Base-by-base conservation (phyloP, 2,797 vertebrate genomes). In the Poecilia picta region DNA sequence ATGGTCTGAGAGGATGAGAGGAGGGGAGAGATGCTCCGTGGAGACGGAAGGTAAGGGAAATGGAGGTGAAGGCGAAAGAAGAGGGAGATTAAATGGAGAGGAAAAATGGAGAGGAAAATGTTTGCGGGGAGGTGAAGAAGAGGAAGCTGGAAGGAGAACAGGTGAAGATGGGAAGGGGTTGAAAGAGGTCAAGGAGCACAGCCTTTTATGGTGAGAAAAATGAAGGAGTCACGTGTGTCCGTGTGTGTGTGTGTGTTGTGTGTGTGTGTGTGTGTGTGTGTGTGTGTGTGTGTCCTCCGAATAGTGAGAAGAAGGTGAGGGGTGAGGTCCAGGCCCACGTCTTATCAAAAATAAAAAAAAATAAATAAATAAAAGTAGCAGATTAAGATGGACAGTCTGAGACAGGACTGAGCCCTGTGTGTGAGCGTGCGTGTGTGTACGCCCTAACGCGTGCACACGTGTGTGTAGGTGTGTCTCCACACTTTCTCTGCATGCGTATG, bases 291-390 rank as follows among this genome's bases (percentile, higher is more conserved):
- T 87, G 73, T 88, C 81, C 77, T 72, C 83, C 83, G 92, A 93
- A 93, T 92, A 90, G 91, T 89, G 88, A 81, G 89, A 68, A 79
- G 83, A 91, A 91, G 93, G 90, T 91, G 89, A 92, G 90, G 85
- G 91, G 91, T 93, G 91, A 93, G 91, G 82, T 72, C 83, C 73
- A 86, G 91, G 91, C 89, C 83, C 80, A 83, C 87, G 83, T 85
- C 84, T 84, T 16, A 51, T 77, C 25, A 45, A 71, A 71, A 71
- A 71, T n/a, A 68, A 68, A 33, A 31, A 62, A 28, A 39, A 49
- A 91, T 91, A 13, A 59, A 57, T 11, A 91, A 92, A 31, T 28
- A 59, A 91, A 92, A 90, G 87, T 81, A 83, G 84, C 87, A 89
- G 87, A 92, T 91, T 90, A 87, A 93, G 89, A 91, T 83, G 84